Base-by-base conservation (phyloP, 2,888 invertebrate species). In the Parnassius smintheus region DNA sequence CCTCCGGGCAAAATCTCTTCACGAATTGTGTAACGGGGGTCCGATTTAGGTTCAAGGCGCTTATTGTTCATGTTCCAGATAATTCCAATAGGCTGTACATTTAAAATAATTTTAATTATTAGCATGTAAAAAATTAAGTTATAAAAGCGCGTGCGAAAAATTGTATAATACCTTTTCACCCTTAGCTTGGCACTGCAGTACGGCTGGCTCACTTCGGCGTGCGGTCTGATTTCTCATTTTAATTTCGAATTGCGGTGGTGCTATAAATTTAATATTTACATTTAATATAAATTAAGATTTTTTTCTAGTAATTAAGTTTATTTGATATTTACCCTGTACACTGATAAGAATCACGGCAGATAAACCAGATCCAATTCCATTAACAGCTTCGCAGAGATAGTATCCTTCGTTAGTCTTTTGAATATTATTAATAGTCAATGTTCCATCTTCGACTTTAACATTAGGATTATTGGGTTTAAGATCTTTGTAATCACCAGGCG, bases 31-130 rank as follows among this genome's bases (percentile, higher is more conserved):
- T 96, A 96, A 57, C 96, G 94, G 58, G 96, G 96, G 81, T 98
- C 97, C 66, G 95, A 95, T 88, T 97, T 97, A 59, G 97, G 96
- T 85, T 98, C 98, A 70, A 98, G 92, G 42, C 97, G 95, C 88
- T 97, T 97, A 89, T 97, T 97, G 89, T 98, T 97, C 94, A 97
- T 97, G 91, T 97, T 97, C 98, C 98, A 98, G 68, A 97, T 93
- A 69, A 98, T 97, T 72, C 97, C 97, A 83, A 98, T 98, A 45
- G 98, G 35, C 35, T 35, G 35, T 4, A 72, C 7, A 61, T 50
- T 12, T 7, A 46, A 54, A 45, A 59, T 25, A n/a, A 54, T 44
- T 1, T 18, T 42, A 53, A 11, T 41, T 50, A 49, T 18, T 46
- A 25, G 4, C 11, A 51, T 12, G 46, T 25, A 25, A 12, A 25